A percentile compares a stretch with the other conserved stretches of the same genome.
Evolutionary conservation across 2,113 vertebrate genomes (phyloP).

Genomic region (Planiliza haematocheilus): DNA sequence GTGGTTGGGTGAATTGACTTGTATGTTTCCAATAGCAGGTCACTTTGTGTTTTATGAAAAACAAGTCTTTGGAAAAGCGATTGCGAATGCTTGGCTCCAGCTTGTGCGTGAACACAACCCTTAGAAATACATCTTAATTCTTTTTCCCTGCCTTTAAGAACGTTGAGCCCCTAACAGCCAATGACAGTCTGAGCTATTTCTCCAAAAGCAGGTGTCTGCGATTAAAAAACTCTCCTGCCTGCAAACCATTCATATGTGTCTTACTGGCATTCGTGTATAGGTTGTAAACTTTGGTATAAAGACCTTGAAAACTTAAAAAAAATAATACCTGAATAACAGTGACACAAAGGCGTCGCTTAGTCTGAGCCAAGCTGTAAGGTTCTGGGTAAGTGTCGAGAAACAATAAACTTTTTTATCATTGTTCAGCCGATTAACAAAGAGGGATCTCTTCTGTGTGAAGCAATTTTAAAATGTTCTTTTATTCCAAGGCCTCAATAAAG

Average conservation of each 20-base stretch:
- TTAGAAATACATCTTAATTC: conserved; percentile 59
- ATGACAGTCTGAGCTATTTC: conserved; percentile 64
- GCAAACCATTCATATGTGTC: conserved; percentile 74
- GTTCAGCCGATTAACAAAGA: conserved; percentile 72
- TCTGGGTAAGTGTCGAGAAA: conserved; percentile 72
- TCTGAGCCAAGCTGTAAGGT: conserved; percentile 69
- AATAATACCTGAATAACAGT: conserved; percentile 67
- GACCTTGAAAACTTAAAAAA: conserved; percentile 63
- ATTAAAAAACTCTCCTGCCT: conserved; percentile 77
- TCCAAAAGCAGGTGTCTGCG: conserved; percentile 78
- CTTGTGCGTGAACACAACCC: conserved; percentile 42
- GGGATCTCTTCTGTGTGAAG: conserved; percentile 45
- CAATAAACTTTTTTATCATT: conserved; percentile 79
- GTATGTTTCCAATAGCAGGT: conserved; percentile 72
- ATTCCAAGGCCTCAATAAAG: conserved; percentile 62
- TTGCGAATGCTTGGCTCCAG: conserved; percentile 64
- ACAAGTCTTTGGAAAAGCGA: conserved; percentile 73
- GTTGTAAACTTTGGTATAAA: conserved; percentile 72
- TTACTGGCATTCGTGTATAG: conserved; percentile 67
- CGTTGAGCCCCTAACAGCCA: conserved; percentile 52
- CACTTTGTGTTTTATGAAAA: conserved; percentile 76
- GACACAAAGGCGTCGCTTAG: conserved; percentile 77
- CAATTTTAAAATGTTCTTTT: conserved; percentile 55
- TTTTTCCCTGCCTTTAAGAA: conserved; percentile 58
- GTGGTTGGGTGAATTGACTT: conserved; percentile 65